Conservation (phyloP, 2,888 invertebrate genomes). For the Campoletis raptor region DNA sequence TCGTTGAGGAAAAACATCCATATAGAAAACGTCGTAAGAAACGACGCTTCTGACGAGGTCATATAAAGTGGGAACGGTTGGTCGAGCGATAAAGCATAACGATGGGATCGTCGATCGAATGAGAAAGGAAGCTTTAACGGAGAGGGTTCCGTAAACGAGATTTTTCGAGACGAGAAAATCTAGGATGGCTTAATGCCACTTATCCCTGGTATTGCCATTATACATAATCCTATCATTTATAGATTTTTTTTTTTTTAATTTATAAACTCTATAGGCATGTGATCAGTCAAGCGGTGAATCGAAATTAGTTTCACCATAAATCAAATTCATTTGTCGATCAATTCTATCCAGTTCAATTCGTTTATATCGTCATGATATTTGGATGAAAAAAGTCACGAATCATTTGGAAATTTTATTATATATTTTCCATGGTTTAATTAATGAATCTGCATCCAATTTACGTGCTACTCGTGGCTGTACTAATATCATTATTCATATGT, state of each 20-base stretch:
- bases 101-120: conserved; percentile 13
- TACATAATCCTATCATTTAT: neutral
- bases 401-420: too few species aligned
- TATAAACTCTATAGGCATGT: neutral
- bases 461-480: too few species aligned
- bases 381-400: neutral
- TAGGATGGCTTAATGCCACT: neutral
- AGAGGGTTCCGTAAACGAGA: neutral
- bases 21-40: neutral
- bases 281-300: neutral
- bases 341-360: neutral
- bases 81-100: conserved; percentile 4
- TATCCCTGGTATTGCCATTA: neutral
- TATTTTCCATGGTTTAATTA: neutral
- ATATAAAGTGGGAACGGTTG: neutral
- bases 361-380: neutral
- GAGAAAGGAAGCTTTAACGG: neutral
- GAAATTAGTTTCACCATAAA: neutral
- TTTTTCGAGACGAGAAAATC: conserved; percentile 11
- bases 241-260: neutral
- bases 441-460: neutral
- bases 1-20: neutral
- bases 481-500: too few species aligned
- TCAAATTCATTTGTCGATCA: neutral
- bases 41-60: neutral